Base-by-base conservation (phyloP, 2,797 vertebrate genomes). In the Peromyscus melanophrys region DNA sequence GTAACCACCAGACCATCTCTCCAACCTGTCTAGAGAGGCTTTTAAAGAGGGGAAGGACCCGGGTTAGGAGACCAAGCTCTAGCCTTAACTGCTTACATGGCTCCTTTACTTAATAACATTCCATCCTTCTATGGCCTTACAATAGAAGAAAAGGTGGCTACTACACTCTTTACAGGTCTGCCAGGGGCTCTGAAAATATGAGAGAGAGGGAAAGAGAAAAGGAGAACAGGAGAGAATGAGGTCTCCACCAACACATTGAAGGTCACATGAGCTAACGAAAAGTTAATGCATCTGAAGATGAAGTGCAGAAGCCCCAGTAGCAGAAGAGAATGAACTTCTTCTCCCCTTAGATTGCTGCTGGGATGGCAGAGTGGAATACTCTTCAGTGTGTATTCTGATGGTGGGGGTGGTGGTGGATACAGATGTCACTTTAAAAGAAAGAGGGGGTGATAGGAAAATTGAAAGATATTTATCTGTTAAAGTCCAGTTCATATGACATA, bases 321-420 rank as follows among this genome's bases (percentile, higher is more conserved):
- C 61, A 94, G 59, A 52, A 82, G 37, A 37, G 76, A 85, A 73
- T 63, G 46, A 37, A 67, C 88, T 89, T 40, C 88, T 89, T 40
- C 21, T 63, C 73, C 75, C 17, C 96, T 95, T 84, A 67, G 40
- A 90, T 71, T 94, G 85, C 65, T 77, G 5, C 85, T 87, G 12
- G 23, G n/a, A 92, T 12, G 91, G 69, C 59, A 29, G 19, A 92
- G 63, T 6, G 1, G 12, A 57, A 81, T 82, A 67, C 57, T 76
- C 90, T 91, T 84, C 77, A 61, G 25, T 40, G 77, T 25, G 43
- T 67, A 85, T 73, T 67, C 29, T 16, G 13, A 67, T 14, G 13
- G 49, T 49, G 49, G 49, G 12, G 11, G 11, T 31, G 63, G 40
- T 34, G 23, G 89, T 43, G 77, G 67, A 31, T 67, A 69, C 21